phyloP scores from a whole-genome alignment of 2,797 vertebrate species.

The Lerista edwardsae region DNA sequence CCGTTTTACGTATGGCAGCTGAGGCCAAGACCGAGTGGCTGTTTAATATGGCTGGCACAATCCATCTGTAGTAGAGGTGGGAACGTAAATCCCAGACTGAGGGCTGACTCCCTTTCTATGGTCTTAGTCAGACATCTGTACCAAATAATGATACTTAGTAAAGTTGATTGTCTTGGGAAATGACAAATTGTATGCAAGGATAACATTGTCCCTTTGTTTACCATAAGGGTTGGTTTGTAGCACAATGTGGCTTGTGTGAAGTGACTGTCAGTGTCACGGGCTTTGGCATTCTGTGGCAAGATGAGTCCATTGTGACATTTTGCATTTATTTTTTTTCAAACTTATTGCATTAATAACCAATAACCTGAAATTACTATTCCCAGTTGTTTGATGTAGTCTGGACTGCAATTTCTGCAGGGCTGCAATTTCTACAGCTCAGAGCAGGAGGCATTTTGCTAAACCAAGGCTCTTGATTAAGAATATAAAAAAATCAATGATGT shows the following conservation, averaged over 20 bases:
- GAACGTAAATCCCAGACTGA: background rate
- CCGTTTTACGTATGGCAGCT: background rate
- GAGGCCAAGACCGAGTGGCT: background rate
- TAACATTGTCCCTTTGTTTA: background rate
- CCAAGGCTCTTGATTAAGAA: background rate
- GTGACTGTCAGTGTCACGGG: background rate
- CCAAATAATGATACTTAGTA: background rate
- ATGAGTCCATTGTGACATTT: slow-evolving; percentile 1
- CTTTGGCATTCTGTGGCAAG: background rate
- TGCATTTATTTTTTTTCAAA: slow-evolving; percentile 9
- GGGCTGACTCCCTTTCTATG: background rate
- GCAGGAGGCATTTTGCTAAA: background rate
- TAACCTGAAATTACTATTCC: background rate
- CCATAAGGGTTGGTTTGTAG: background rate
- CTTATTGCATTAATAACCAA: background rate
- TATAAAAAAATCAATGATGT: slow-evolving; percentile 3
- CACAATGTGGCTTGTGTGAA: background rate
- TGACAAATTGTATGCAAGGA: too few species aligned
- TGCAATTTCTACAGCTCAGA: background rate
- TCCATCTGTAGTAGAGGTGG: background rate
- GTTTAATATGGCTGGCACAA: background rate
- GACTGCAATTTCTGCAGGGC: too few species aligned
- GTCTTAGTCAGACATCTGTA: background rate
- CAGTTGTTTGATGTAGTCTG: slow-evolving; percentile 10
- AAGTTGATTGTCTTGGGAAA: background rate